These are phyloP conservation scores for Caerostris extrusa DNA, from an alignment of 1,140 invertebrate species.

Conservation along the genomic window DNA sequence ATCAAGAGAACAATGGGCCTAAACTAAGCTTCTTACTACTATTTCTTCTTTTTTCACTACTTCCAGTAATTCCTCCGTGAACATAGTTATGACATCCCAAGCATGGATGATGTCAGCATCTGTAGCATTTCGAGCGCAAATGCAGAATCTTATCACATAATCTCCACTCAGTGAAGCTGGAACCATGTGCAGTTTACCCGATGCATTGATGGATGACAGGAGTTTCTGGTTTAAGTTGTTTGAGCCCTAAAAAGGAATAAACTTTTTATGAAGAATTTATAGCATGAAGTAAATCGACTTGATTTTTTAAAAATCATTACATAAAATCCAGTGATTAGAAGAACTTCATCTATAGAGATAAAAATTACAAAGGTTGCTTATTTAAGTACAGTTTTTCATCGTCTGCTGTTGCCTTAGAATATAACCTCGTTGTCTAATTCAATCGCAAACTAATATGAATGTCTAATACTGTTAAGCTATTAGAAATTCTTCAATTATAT, in stretches of 20 bases:
- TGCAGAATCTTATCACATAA: constrained; percentile 96
- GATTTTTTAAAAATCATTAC: too few relatives aligned
- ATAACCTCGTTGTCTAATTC: too few relatives aligned
- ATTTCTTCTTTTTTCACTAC: constrained; percentile 78
- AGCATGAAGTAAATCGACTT: background rate
- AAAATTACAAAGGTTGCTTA: too few relatives aligned
- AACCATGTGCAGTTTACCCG: constrained; percentile 98
- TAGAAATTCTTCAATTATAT: too few relatives aligned
- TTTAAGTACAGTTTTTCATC: too few relatives aligned
- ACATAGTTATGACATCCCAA: constrained; percentile 93
- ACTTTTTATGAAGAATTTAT: background rate
- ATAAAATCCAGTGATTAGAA: background rate
- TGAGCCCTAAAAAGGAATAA: constrained; percentile 85
- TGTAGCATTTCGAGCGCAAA: constrained; percentile 94
- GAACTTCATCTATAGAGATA: background rate
- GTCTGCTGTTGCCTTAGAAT: too few relatives aligned
- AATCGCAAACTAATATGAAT: too few relatives aligned
- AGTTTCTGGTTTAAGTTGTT: constrained; percentile 97
- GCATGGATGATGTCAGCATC: constrained; percentile 94
- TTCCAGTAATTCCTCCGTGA: constrained; percentile 90
- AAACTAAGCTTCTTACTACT: constrained; percentile 37
- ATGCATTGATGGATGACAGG: constrained; percentile 96
- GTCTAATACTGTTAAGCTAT: too few relatives aligned
- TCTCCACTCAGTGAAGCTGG: constrained; percentile 94
- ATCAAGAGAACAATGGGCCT: too few relatives aligned